These are phyloP conservation scores for Atherix ibis DNA, from an alignment of 2,888 invertebrate genomes.

Conservation along the genomic window DNA sequence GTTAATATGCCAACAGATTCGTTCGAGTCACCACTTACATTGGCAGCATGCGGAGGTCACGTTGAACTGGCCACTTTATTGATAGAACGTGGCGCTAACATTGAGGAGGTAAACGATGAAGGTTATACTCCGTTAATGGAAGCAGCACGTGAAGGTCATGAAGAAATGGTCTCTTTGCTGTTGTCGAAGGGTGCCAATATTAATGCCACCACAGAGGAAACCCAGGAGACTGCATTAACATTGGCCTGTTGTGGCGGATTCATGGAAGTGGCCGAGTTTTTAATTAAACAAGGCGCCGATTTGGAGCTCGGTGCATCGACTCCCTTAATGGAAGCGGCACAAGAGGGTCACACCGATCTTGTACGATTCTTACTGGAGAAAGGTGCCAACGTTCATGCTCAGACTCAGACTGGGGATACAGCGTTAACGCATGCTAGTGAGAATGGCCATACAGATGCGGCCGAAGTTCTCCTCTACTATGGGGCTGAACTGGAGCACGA, in stretches of 20 bases:
- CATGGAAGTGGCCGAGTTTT: slow-evolving; percentile 85
- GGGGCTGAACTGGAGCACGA: slow-evolving; percentile 90
- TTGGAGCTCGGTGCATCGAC: slow-evolving; percentile 90
- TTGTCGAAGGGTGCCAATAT: slow-evolving; percentile 89
- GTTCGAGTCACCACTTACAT: slow-evolving; percentile 94
- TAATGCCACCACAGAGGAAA: slow-evolving; percentile 97
- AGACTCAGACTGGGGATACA: slow-evolving; percentile 89
- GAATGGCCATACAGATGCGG: slow-evolving; percentile 96
- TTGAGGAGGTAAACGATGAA: slow-evolving; percentile 98
- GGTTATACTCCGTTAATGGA: slow-evolving; percentile 99
- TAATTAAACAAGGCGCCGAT: slow-evolving; percentile 89
- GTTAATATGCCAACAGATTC: slow-evolving; percentile 98
- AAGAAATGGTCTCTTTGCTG: slow-evolving; percentile 91
- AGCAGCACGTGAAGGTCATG: slow-evolving; percentile 95
- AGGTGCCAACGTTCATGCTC: slow-evolving; percentile 81
- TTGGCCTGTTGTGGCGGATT: slow-evolving; percentile 91
- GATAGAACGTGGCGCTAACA: slow-evolving; percentile 92
- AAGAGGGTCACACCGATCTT: slow-evolving; percentile 91
- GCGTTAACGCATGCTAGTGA: slow-evolving; percentile 96
- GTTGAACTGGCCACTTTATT: slow-evolving; percentile 91
- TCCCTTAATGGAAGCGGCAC: slow-evolving; percentile 96
- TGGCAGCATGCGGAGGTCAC: slow-evolving; percentile 98
- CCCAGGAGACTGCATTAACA: slow-evolving; percentile 90
- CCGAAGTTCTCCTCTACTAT: slow-evolving; percentile 76
- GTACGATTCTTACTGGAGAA: slow-evolving; percentile 69